phyloP scores from a whole-genome alignment of 2,797 vertebrate species.

The Okamejei kenojei region DNA sequence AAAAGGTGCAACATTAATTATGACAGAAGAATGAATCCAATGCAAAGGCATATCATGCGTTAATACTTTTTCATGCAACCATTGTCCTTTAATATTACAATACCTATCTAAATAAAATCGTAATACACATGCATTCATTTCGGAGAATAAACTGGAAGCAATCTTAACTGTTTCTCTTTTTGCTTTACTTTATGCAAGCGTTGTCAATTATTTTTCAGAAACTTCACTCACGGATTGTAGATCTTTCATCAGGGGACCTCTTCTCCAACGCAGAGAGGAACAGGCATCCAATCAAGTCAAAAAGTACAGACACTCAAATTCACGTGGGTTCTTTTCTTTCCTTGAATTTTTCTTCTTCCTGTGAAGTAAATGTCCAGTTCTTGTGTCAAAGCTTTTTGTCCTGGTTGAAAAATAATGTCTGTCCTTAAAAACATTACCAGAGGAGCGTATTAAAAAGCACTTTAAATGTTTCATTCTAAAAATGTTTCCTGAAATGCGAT shows the following conservation, averaged over 20 bases:
- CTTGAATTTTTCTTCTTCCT: constrained; percentile 23
- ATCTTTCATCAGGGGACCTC: constrained; percentile 73
- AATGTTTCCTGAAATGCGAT: constrained; percentile 58
- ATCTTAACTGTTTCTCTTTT: constrained; percentile 44
- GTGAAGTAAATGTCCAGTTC: constrained; percentile 39
- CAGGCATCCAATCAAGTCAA: constrained; percentile 58
- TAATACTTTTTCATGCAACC: neutral
- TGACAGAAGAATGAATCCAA: neutral
- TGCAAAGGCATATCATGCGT: neutral
- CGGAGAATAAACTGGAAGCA: neutral
- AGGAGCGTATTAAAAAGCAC: constrained; percentile 63
- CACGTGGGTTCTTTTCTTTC: constrained; percentile 55
- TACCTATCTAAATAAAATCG: neutral
- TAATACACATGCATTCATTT: neutral
- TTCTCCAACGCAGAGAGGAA: constrained; percentile 66
- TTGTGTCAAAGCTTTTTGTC: constrained; percentile 42
- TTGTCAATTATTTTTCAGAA: constrained; percentile 59
- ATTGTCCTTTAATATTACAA: neutral
- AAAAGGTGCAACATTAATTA: neutral
- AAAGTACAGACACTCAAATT: constrained; percentile 56
- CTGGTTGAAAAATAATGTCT: constrained; percentile 46
- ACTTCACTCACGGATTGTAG: constrained; percentile 74
- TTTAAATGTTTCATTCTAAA: constrained; percentile 48
- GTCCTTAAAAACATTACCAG: constrained; percentile 58
- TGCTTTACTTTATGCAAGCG: neutral